Evolutionary conservation across 2,888 invertebrate species (phyloP), one percentile per base, ranked within the genome.

Genomic region (Globia sparganii): DNA sequence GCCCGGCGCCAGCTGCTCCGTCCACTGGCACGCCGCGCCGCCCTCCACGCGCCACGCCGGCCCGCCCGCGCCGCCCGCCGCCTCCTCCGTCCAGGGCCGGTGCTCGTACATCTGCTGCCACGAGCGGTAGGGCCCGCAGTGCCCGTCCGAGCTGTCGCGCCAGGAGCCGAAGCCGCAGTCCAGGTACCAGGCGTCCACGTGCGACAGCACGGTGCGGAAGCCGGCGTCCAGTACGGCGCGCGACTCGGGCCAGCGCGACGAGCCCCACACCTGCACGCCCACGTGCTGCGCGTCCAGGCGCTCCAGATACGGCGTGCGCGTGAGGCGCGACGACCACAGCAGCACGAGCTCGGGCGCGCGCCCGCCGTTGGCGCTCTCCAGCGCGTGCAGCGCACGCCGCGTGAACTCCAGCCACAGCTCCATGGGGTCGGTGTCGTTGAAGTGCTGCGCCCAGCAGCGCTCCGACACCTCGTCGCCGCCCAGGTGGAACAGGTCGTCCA

Each of bases 31-130:
- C 28, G 97, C 98, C 91, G 98, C 98, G 2, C 98, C 98, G 1
- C 99, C 99, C 70, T 98, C 93, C 68, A 96, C 90, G 21, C 92
- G 92, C 95, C 97, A 90, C 97, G 98, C 49, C 97, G 84, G 86
- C 40, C 15, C 15, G 91, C 64, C 92, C 84, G n/a, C 85, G 90
- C 94, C 78, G 43, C 43, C 43, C 0, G 98, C 98, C 91, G 65
- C 84, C 90, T 95, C 95, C 84, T 95, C 95, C 79, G 97, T 96
- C 98, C 98, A 98, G 0, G 98, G 98, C 84, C 98, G 97, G 93
- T 99, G 98, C 93, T 98, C 98, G 94, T 99, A 99, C 69, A 98
- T 97, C 83, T 98, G 98, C 93, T 99, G 98, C 99, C 99, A 99
- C 69, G 98, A 98, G 79, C 98, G 97, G 94, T 99, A 99, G 15